Percentiles rank a stretch among this genome's conserved stretches.
Evolutionary conservation across 2,888 invertebrate species (phyloP).

Genomic region (Synergus itoensis): DNA sequence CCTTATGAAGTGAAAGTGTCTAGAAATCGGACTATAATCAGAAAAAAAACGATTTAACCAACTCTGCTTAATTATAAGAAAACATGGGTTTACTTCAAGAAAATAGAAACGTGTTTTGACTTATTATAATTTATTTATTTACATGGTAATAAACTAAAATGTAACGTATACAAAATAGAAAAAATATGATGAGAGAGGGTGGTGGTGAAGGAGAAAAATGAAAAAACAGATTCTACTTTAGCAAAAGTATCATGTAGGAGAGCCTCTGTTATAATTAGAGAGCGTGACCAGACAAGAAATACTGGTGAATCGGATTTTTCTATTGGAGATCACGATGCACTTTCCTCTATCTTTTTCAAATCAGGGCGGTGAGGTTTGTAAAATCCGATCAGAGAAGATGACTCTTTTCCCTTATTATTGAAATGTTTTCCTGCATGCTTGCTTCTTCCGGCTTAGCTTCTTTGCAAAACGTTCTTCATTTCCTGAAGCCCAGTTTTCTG

Average conservation of each 20-base stretch:
- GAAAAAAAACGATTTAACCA: neutral
- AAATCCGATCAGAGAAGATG: slow-evolving; percentile 33
- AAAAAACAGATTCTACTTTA: slow-evolving; percentile 51
- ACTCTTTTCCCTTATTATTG: slow-evolving; percentile 43
- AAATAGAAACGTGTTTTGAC: slow-evolving; percentile 17
- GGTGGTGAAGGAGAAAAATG: slow-evolving; percentile 53
- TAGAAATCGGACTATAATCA: neutral
- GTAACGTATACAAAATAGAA: slow-evolving; percentile 18
- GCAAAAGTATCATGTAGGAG: slow-evolving; percentile 49
- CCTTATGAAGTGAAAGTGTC: neutral
- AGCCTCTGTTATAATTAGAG: slow-evolving; percentile 48
- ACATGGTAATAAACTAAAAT: slow-evolving; percentile 57
- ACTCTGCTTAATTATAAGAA: neutral
- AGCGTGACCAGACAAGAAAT: slow-evolving; percentile 55
- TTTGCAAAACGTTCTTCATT: slow-evolving; percentile 61
- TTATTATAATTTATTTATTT: slow-evolving; percentile 66
- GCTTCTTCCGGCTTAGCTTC: neutral
- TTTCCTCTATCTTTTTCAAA: slow-evolving; percentile 43
- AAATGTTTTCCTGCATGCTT: slow-evolving; percentile 13
- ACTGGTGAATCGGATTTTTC: slow-evolving; percentile 28
- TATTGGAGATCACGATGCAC: neutral
- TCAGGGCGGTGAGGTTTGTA: neutral
- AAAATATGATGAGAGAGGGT: neutral
- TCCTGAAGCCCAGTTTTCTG: slow-evolving; percentile 89
- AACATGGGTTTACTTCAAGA: neutral